Evolutionary conservation across 1,140 invertebrate species (phyloP), one percentile per base, ranked within the genome.

Genomic region (Drosophila leontia): DNA sequence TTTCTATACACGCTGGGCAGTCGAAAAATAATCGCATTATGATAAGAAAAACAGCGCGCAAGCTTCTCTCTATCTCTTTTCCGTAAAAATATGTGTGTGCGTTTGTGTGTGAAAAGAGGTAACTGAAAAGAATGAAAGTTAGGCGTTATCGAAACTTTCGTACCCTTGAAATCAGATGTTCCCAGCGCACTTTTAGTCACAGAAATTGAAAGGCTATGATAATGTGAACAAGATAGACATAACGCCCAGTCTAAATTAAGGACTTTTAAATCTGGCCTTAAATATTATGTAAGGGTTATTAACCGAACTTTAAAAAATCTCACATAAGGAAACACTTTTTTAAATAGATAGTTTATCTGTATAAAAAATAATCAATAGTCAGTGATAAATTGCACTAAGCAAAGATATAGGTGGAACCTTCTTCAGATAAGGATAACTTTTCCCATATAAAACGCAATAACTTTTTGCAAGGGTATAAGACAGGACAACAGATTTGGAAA

Each of bases 11-110:
- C 41, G 62, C 42, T 48, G 74, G 81, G 64, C 63, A 80, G 50
- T 69, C 76, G 68, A 74, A 86, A 87, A 87, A 83, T 80, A 87
- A 78, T 88, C 83, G 76, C 61, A 78, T 88, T 88, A 78, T 83
- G 83, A 88, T 88, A 83, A 87, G 80, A 5, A 88, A 68, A 84
- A 82, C 70, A 60, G 32, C 62, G 60, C 65, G 62, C 51, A 56
- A 44, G 60, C 35, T 37, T 68, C 56, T 69, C 42, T 59, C 26
- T 60, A 19, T 57, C 4, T 26, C 37, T 58, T 45, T 45, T 19
- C 7, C 50, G 11, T 35, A 53, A 35, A 19, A 53, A 55, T 19
- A 19, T 60, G 35, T 57, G 17, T 42, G 34, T 39, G 26, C 13
- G 42, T 45, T 17, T 41, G 37, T 51, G 60, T 45, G 51, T 67